These are phyloP conservation scores for Characodon lateralis DNA, from an alignment of 2,797 vertebrate species.

Conservation along the genomic window DNA sequence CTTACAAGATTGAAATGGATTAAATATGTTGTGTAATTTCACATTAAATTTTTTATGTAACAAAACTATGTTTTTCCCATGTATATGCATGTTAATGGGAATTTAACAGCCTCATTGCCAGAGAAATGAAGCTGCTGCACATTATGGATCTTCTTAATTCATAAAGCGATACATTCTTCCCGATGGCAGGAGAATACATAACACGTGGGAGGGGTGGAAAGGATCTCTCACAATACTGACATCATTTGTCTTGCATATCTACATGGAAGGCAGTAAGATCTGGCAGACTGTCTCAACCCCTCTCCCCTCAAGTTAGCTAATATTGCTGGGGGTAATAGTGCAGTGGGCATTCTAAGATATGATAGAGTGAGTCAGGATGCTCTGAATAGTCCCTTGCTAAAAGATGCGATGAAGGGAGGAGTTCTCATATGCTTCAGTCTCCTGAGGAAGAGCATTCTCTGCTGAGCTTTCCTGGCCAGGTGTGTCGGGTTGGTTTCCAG, in stretches of 20 bases:
- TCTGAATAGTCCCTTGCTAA: background rate
- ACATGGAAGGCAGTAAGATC: background rate
- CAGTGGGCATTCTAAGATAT: background rate
- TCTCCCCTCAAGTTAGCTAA: background rate
- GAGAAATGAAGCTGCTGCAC: background rate
- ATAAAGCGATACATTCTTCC: background rate
- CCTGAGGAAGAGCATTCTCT: background rate
- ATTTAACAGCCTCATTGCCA: constrained; percentile 3
- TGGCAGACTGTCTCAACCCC: background rate
- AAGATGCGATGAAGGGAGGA: constrained; percentile 1
- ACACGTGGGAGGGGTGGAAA: background rate
- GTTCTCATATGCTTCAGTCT: background rate
- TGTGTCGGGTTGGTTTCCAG: background rate
- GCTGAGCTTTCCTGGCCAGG: background rate
- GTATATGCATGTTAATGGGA: constrained; percentile 17
- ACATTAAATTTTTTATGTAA: background rate
- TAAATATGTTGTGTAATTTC: background rate
- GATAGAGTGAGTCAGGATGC: background rate
- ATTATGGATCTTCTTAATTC: background rate
- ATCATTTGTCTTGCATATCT: background rate
- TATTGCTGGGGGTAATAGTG: background rate
- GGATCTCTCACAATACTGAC: background rate
- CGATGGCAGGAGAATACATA: constrained; percentile 1
- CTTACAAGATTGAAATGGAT: background rate
- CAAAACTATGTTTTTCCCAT: background rate